Percentiles rank a stretch among this genome's conserved stretches.
Conservation (phyloP, 2,888 invertebrate genomes). For the Macrostomum cliftonense region DNA sequence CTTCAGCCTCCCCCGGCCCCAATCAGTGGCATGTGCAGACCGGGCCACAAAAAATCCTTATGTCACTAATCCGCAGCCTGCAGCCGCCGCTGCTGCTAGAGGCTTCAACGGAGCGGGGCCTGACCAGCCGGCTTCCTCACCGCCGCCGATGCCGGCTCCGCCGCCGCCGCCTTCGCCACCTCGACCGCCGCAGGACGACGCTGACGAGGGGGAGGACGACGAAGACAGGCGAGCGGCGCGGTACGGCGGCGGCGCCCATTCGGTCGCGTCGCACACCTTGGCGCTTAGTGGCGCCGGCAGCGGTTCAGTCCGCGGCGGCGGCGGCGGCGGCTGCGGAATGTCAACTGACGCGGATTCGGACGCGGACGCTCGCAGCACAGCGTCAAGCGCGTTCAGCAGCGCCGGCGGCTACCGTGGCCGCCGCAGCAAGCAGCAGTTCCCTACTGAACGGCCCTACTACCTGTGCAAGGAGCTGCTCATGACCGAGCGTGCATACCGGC, state of each 20-base stretch:
- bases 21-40: no score
- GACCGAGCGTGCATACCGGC: slow-evolving; percentile 83
- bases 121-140: background rate
- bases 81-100: no score
- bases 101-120: background rate
- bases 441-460: slow-evolving; percentile 36
- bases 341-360: background rate
- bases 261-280: slow-evolving; percentile 1
- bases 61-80: no score
- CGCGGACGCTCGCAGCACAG: background rate
- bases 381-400: background rate
- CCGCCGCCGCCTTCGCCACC: slow-evolving; percentile 8
- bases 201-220: slow-evolving; percentile 7
- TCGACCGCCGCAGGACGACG: slow-evolving; percentile 2
- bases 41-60: no score
- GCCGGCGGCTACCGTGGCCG: background rate
- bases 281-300: slow-evolving; percentile 3
- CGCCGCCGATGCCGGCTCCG: background rate
- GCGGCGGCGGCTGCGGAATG: background rate
- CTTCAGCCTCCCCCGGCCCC: no score
- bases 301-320: background rate
- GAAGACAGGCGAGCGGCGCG: slow-evolving; percentile 5
- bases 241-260: slow-evolving; percentile 5
- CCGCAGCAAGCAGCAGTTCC: slow-evolving; percentile 43
- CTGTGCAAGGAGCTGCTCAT: slow-evolving; percentile 64